These are phyloP conservation scores for Nannobrachium achirus DNA, from an alignment of 2,113 vertebrate species.

Conservation along the genomic window DNA sequence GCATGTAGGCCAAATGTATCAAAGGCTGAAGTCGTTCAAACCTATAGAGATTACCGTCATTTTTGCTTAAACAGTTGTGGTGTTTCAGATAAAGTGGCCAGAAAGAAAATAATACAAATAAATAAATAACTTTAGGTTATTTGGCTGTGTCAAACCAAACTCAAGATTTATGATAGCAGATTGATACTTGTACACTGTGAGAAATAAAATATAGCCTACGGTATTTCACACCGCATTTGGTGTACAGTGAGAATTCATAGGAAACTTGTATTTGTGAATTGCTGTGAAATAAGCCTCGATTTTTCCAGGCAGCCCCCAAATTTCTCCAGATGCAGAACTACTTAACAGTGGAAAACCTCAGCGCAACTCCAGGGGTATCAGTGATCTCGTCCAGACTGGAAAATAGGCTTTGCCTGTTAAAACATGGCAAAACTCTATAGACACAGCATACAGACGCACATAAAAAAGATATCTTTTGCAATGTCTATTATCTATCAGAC, in stretches of 20 bases:
- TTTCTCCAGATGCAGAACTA: constrained; percentile 67
- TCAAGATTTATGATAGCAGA: not conserved
- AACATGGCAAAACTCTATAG: constrained; percentile 33
- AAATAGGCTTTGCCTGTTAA: constrained; percentile 36
- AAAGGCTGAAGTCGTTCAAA: too few species aligned
- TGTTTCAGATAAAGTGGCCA: too few species aligned
- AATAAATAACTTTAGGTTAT: not conserved
- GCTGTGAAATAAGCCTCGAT: constrained; percentile 40
- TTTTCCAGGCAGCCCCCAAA: constrained; percentile 41
- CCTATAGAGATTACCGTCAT: too few species aligned
- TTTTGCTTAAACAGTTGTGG: not conserved
- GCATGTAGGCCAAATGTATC: too few species aligned
- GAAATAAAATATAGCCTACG: too few species aligned
- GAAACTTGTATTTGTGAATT: constrained; percentile 34
- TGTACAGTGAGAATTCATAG: constrained; percentile 22
- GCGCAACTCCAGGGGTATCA: constrained; percentile 34
- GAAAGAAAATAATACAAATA: not conserved
- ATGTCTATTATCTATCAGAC: constrained; percentile 1
- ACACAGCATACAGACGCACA: constrained; percentile 19
- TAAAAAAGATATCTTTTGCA: constrained; percentile 3
- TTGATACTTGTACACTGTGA: not conserved
- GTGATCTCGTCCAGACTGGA: constrained; percentile 50
- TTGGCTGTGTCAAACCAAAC: not conserved
- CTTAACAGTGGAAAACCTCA: constrained; percentile 51
- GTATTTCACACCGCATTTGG: constrained; percentile 25